These are phyloP conservation scores for Chironomus riparius DNA, from an alignment of 2,888 invertebrate species.

Conservation along the genomic window DNA sequence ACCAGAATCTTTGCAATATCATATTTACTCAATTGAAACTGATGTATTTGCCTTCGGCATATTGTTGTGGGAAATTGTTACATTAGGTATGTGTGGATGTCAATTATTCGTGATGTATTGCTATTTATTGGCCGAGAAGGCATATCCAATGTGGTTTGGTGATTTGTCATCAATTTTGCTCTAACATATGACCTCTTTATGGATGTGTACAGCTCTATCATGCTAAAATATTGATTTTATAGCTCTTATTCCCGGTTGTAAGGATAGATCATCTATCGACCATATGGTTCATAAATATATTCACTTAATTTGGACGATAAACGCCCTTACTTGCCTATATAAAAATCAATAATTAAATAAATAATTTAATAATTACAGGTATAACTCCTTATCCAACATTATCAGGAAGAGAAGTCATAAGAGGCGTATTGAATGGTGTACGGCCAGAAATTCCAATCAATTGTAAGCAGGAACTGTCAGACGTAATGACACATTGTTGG, in stretches of 20 bases:
- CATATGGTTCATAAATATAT: too few species aligned
- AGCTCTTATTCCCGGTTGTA: too few species aligned
- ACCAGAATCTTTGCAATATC: constrained; percentile 69
- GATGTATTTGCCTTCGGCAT: constrained; percentile 86
- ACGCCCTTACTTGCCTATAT: too few species aligned
- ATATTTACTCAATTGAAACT: constrained; percentile 69
- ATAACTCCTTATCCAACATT: constrained; percentile 80
- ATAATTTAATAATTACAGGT: constrained; percentile 45
- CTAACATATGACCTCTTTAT: too few species aligned
- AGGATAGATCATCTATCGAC: too few species aligned
- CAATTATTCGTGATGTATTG: background rate
- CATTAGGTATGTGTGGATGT: constrained; percentile 50
- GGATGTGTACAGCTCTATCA: too few species aligned
- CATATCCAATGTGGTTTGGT: too few species aligned
- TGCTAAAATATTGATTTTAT: too few species aligned
- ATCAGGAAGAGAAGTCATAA: constrained; percentile 74
- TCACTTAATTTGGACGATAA: too few species aligned
- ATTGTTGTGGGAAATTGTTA: constrained; percentile 79
- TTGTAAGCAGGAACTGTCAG: constrained; percentile 61
- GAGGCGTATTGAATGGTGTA: constrained; percentile 67
- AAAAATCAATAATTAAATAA: background rate
- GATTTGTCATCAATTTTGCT: too few species aligned
- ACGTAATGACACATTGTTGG: constrained; percentile 54
- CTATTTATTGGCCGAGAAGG: too few species aligned
- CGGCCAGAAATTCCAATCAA: constrained; percentile 69